phyloP scores from a whole-genome alignment of 2,888 invertebrate genomes.

The Helleia helle region DNA sequence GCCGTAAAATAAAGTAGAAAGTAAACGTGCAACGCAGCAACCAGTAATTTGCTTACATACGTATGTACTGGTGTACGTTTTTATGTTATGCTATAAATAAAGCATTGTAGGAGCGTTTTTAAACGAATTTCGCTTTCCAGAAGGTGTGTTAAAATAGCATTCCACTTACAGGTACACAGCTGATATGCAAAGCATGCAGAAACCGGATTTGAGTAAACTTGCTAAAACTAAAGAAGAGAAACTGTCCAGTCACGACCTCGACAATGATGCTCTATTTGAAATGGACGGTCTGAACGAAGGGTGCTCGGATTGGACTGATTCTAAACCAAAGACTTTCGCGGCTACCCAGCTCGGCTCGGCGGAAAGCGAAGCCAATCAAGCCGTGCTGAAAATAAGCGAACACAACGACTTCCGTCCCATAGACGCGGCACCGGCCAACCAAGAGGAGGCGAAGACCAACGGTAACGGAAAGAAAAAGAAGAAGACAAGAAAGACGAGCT shows the following conservation, averaged over 20 bases:
- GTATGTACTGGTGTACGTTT: not conserved
- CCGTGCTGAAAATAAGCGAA: constrained; percentile 76
- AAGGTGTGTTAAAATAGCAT: not conserved
- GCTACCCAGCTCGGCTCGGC: constrained; percentile 65
- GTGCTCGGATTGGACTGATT: constrained; percentile 63
- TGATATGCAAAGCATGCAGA: constrained; percentile 71
- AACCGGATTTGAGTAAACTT: constrained; percentile 70
- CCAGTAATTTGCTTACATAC: constrained; percentile 7
- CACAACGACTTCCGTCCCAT: constrained; percentile 78
- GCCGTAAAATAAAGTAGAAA: constrained; percentile 9
- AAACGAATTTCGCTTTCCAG: not conserved
- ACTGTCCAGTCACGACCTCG: constrained; percentile 32
- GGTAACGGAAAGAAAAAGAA: constrained; percentile 81
- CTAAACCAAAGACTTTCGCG: constrained; percentile 69
- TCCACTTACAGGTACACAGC: constrained; percentile 65
- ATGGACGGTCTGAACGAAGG: constrained; percentile 77
- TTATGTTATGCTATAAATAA: constrained; percentile 2
- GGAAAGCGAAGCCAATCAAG: constrained; percentile 64
- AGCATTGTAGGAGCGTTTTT: not conserved
- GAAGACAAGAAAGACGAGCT: constrained; percentile 83
- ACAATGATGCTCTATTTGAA: constrained; percentile 78
- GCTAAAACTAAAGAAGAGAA: constrained; percentile 52
- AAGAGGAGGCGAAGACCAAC: constrained; percentile 68
- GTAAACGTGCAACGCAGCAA: constrained; percentile 9
- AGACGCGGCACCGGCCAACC: constrained; percentile 40